These are phyloP conservation scores for Acyrthosiphon pisum DNA, from an alignment of 1,140 invertebrate species.

Conservation along the genomic window DNA sequence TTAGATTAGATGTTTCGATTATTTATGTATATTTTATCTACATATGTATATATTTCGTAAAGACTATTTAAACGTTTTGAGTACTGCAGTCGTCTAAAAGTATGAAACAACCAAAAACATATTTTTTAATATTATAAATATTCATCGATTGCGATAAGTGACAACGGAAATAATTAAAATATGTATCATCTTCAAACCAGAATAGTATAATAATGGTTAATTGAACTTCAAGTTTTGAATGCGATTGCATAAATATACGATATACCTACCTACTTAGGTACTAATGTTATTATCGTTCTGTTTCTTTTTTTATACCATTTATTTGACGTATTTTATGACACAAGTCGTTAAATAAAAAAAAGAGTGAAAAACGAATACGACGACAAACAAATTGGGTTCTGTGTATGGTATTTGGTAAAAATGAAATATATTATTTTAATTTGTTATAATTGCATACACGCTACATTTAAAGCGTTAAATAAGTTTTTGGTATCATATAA, in stretches of 20 bases:
- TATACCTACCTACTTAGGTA: neutral
- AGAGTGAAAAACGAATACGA: neutral
- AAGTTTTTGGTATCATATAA: slow-evolving; percentile 34
- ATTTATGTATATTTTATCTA: neutral
- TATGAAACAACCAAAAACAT: neutral
- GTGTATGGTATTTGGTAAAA: neutral
- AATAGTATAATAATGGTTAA: neutral
- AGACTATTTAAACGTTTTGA: neutral
- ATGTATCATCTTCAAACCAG: neutral
- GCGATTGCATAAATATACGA: neutral
- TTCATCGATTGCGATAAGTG: neutral
- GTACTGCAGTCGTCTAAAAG: neutral
- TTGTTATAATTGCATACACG: slow-evolving; percentile 29
- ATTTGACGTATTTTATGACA: neutral
- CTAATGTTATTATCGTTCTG: neutral
- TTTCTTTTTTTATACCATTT: neutral
- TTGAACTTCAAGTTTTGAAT: neutral
- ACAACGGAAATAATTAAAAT: neutral
- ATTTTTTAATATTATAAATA: neutral
- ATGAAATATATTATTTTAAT: slow-evolving; percentile 50
- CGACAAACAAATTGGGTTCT: neutral
- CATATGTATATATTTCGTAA: neutral
- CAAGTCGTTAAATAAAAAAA: neutral
- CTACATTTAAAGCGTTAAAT: slow-evolving; percentile 49
- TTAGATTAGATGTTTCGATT: neutral